A percentile compares a stretch with the other conserved stretches of the same genome.
These are phyloP conservation scores for Chrysolophus pictus DNA, from an alignment of 2,797 vertebrate species.

Conservation along the genomic window DNA sequence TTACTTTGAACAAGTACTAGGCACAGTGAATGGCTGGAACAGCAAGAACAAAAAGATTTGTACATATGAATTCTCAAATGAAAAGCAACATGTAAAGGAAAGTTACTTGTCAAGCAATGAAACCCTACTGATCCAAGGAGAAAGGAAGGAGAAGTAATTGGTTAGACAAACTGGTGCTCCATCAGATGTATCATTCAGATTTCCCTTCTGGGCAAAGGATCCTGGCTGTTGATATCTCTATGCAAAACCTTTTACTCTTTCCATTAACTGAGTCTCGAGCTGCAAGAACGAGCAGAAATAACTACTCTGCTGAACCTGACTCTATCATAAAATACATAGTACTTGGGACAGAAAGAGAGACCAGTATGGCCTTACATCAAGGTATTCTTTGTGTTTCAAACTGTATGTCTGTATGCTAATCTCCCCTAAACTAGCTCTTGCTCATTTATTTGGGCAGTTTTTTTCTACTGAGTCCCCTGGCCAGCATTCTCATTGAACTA, in stretches of 20 bases:
- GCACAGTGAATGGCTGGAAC: background rate
- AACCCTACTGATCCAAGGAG: background rate
- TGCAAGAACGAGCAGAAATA: background rate
- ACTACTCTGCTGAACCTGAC: background rate
- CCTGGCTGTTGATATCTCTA: background rate
- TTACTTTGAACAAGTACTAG: background rate
- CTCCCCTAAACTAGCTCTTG: background rate
- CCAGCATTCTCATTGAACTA: background rate
- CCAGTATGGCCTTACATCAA: background rate
- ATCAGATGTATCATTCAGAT: accelerated
- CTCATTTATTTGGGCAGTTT: slow-evolving; percentile 1
- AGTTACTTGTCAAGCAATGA: slow-evolving; percentile 49
- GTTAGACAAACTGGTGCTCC: slow-evolving; percentile 45
- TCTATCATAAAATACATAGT: background rate
- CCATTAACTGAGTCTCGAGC: background rate
- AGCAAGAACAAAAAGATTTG: background rate
- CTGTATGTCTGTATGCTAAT: background rate
- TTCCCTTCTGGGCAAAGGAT: slow-evolving; percentile 10
- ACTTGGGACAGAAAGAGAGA: background rate
- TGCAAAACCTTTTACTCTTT: slow-evolving; percentile 15
- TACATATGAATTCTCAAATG: slow-evolving; percentile 12
- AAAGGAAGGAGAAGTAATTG: slow-evolving; percentile 11
- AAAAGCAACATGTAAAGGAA: slow-evolving; percentile 28
- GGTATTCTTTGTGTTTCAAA: background rate
- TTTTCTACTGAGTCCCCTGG: background rate